These are phyloP conservation scores for Ciconia nigra DNA, from an alignment of 2,797 vertebrate species.

Conservation along the genomic window DNA sequence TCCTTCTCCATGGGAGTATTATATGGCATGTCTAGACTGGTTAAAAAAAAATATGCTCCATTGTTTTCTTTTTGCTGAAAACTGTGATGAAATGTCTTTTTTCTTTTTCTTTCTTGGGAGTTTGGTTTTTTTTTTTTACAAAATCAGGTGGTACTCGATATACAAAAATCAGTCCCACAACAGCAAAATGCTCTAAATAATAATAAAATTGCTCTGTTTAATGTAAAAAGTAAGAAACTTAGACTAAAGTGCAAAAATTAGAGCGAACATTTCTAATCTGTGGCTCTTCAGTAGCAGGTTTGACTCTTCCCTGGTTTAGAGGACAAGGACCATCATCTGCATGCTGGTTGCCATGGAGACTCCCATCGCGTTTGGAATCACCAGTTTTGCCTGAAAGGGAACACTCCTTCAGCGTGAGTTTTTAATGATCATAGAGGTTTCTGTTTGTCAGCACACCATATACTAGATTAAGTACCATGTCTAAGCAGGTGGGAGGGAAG, in stretches of 20 bases:
- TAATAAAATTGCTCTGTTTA: not conserved
- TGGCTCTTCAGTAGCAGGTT: slow-evolving; percentile 32
- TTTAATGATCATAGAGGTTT: not conserved
- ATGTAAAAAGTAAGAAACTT: slow-evolving; percentile 36
- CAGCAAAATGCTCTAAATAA: slow-evolving; percentile 25
- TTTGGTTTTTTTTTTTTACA: not conserved
- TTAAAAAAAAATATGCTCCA: not conserved
- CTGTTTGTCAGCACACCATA: not conserved
- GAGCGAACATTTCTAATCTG: slow-evolving; percentile 62
- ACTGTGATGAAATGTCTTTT: not conserved
- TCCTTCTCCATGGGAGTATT: not conserved
- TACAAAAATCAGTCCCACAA: slow-evolving; percentile 18
- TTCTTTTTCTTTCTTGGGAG: not conserved
- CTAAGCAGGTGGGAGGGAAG: not conserved
- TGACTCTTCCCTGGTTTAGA: slow-evolving; percentile 20
- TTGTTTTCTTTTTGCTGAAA: not conserved
- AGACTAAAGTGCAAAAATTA: slow-evolving; percentile 74
- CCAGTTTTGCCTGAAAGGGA: slow-evolving; percentile 64
- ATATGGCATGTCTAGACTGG: not conserved
- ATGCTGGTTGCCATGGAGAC: slow-evolving; percentile 56
- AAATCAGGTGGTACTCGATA: not conserved
- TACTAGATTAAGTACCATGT: not conserved
- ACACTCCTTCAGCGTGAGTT: not conserved
- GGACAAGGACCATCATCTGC: slow-evolving; percentile 40
- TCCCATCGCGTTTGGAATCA: slow-evolving; percentile 61